These are phyloP conservation scores for Carpatolechia fugitivella DNA, from an alignment of 2,888 invertebrate genomes.

Conservation along the genomic window DNA sequence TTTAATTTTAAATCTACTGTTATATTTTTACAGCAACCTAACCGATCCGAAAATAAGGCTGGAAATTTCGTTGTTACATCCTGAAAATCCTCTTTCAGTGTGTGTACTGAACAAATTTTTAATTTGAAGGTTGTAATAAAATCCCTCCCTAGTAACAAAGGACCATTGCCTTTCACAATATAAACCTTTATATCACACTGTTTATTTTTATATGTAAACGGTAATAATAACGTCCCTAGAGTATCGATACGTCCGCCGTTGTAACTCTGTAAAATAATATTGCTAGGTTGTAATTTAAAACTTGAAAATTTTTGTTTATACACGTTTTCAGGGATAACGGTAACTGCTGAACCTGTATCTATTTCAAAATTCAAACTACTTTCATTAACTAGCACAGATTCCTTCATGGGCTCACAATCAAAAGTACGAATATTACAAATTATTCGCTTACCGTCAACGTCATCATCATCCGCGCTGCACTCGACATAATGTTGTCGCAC, in stretches of 20 bases:
- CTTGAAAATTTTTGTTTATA: background rate
- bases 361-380: background rate
- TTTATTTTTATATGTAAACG: constrained; percentile 10
- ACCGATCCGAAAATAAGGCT: background rate
- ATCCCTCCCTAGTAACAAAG: background rate
- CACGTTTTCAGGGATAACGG: constrained; percentile 8
- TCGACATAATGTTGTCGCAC: constrained; percentile 12
- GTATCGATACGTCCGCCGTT: constrained; percentile 11
- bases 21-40: background rate
- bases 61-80: background rate
- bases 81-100: no score
- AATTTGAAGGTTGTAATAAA: background rate
- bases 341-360: constrained; percentile 16
- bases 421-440: constrained; percentile 9
- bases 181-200: background rate
- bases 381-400: background rate
- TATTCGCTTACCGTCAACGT: constrained; percentile 14
- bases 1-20: background rate
- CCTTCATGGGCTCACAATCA: constrained; percentile 7
- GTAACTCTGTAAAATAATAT: constrained; percentile 14
- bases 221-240: constrained; percentile 4
- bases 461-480: constrained; percentile 6
- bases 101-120: background rate
- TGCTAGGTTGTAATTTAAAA: background rate
- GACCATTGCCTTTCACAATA: background rate